phyloP scores from a whole-genome alignment of 2,113 vertebrate genomes.

The Lichenostomus cassidix region DNA sequence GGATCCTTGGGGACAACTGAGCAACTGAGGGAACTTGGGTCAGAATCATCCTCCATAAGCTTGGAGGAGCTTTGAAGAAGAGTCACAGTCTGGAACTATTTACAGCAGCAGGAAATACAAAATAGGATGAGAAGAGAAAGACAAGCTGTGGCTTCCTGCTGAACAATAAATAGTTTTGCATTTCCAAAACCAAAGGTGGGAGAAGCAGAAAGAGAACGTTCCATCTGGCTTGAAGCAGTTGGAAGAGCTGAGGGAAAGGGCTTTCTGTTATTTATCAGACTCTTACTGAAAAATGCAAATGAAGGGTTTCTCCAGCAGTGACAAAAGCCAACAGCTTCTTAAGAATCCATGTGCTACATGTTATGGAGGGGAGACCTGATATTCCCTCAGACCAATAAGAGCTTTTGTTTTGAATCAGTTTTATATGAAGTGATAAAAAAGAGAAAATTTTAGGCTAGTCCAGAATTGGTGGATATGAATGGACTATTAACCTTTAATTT shows the following conservation, averaged over 20 bases:
- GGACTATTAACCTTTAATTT: background rate
- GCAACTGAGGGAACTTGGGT: background rate
- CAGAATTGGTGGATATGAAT: background rate
- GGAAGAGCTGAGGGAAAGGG: background rate
- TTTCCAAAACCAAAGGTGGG: conserved; percentile 19
- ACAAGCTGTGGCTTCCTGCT: background rate
- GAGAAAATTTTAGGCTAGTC: background rate
- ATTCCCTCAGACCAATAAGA: background rate
- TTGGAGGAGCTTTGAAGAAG: background rate
- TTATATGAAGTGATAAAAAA: background rate
- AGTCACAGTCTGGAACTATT: conserved; percentile 7
- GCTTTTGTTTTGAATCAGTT: background rate
- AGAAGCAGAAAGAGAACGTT: background rate
- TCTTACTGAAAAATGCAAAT: background rate
- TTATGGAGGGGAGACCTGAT: background rate
- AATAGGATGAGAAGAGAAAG: conserved; percentile 22
- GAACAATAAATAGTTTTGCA: conserved; percentile 41
- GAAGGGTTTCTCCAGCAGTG: background rate
- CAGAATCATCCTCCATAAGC: background rate
- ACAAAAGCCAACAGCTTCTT: background rate
- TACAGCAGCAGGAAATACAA: conserved; percentile 5
- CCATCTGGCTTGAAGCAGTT: conserved; percentile 40
- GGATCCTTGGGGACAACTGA: background rate
- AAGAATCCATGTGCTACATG: background rate
- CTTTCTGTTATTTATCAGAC: background rate